Percentiles rank a stretch among this genome's conserved stretches.
Evolutionary conservation across 2,888 invertebrate genomes (phyloP).

Genomic region (Cantharis rustica): DNA sequence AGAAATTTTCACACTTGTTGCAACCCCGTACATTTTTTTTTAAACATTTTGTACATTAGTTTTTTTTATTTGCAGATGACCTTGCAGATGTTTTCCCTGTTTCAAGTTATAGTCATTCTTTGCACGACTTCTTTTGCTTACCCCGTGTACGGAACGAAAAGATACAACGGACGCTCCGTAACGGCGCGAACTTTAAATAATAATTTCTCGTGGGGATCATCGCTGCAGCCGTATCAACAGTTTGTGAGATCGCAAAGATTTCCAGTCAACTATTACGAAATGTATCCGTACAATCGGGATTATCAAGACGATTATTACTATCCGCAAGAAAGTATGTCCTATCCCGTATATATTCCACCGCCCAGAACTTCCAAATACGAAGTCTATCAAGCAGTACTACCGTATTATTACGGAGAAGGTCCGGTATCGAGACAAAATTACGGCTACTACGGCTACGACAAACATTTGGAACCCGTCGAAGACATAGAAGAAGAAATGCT

Average conservation of each 20-base stretch:
- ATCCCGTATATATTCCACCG: constrained; percentile 52
- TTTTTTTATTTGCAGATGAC: constrained; percentile 47
- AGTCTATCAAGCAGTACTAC: constrained; percentile 54
- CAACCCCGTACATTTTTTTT: background rate
- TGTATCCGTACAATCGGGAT: constrained; percentile 59
- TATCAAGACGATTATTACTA: constrained; percentile 60
- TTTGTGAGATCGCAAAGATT: constrained; percentile 54
- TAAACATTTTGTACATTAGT: background rate
- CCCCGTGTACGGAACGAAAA: constrained; percentile 54
- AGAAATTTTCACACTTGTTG: background rate
- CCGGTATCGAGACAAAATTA: constrained; percentile 48
- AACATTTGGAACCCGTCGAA: constrained; percentile 55
- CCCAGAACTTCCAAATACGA: constrained; percentile 58
- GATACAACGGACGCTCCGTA: constrained; percentile 47
- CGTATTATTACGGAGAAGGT: constrained; percentile 57
- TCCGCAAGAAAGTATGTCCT: constrained; percentile 45
- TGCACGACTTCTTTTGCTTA: constrained; percentile 45
- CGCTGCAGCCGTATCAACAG: constrained; percentile 43
- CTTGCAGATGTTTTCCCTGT: constrained; percentile 43
- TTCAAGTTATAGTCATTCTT: constrained; percentile 47
- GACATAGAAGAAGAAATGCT: constrained; percentile 65
- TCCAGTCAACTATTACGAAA: constrained; percentile 55
- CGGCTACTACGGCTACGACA: constrained; percentile 54
- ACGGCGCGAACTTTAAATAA: constrained; percentile 24
- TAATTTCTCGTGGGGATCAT: constrained; percentile 39